These are phyloP conservation scores for Taeniopygia guttata DNA, from an alignment of 2,797 vertebrate genomes.

Conservation along the genomic window DNA sequence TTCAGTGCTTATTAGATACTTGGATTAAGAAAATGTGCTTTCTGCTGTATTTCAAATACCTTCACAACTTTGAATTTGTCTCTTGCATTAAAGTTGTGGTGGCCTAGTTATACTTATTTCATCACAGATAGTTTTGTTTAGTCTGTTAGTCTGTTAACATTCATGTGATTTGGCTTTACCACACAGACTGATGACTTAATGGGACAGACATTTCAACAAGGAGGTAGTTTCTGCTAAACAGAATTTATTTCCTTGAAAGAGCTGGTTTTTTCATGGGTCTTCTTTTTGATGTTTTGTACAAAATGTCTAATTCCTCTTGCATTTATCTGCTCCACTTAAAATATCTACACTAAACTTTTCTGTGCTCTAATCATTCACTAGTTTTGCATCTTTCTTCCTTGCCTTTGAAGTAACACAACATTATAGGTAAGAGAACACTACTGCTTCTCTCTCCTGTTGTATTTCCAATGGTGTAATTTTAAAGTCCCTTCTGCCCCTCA, in stretches of 20 bases:
- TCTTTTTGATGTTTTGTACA: neutral
- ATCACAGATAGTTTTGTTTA: constrained; percentile 50
- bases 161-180: constrained; percentile 37
- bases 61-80: constrained; percentile 10
- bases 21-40: constrained; percentile 32
- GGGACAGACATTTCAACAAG: constrained; percentile 30
- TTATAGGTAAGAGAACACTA: neutral
- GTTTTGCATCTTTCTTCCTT: neutral
- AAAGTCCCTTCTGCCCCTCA: neutral
- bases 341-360: neutral
- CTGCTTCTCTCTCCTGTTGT: neutral
- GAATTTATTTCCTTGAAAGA: neutral
- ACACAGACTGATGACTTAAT: constrained; percentile 16
- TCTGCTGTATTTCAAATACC: constrained; percentile 29
- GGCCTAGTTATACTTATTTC: constrained; percentile 30
- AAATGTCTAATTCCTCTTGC: neutral
- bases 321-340: neutral
- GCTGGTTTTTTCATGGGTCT: neutral
- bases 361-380: neutral
- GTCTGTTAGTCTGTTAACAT: constrained; percentile 42
- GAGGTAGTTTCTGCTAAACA: neutral
- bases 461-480: neutral
- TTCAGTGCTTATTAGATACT: constrained; percentile 24
- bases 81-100: neutral
- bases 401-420: neutral